Evolutionary conservation across 2,888 invertebrate species (phyloP).

Genomic region (Bombylius major): DNA sequence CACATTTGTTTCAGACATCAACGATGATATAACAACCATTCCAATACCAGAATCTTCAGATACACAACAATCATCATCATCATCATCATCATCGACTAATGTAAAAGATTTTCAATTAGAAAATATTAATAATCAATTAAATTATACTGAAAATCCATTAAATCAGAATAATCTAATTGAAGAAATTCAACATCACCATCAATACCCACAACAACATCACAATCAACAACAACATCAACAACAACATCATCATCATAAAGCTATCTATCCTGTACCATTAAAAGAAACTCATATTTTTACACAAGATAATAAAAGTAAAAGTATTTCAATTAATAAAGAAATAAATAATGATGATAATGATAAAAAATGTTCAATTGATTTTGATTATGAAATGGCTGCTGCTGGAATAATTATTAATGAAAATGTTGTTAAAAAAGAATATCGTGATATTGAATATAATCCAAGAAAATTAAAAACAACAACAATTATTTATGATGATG

Average conservation of each 20-base stretch:
- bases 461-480: slow-evolving; percentile 18
- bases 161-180: background rate
- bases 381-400: slow-evolving; percentile 35
- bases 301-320: slow-evolving; percentile 25
- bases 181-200: slow-evolving; percentile 7
- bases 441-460: slow-evolving; percentile 36
- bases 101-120: background rate
- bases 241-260: slow-evolving; percentile 1
- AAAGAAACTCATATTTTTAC: slow-evolving; percentile 38
- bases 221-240: slow-evolving; percentile 4
- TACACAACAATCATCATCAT: background rate
- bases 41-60: background rate
- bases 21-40: slow-evolving; percentile 8
- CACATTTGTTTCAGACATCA: slow-evolving; percentile 9
- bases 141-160: too few relatives aligned
- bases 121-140: background rate
- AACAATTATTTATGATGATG: background rate
- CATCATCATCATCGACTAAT: slow-evolving; percentile 1
- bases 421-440: slow-evolving; percentile 36
- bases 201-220: background rate
- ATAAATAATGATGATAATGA: background rate
- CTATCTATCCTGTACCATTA: slow-evolving; percentile 27
- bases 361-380: slow-evolving; percentile 27
- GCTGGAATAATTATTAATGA: slow-evolving; percentile 35
- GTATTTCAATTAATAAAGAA: background rate